Evolutionary conservation across 2,888 invertebrate genomes (phyloP).

Genomic region (Drosophila parthenogenetica): DNA sequence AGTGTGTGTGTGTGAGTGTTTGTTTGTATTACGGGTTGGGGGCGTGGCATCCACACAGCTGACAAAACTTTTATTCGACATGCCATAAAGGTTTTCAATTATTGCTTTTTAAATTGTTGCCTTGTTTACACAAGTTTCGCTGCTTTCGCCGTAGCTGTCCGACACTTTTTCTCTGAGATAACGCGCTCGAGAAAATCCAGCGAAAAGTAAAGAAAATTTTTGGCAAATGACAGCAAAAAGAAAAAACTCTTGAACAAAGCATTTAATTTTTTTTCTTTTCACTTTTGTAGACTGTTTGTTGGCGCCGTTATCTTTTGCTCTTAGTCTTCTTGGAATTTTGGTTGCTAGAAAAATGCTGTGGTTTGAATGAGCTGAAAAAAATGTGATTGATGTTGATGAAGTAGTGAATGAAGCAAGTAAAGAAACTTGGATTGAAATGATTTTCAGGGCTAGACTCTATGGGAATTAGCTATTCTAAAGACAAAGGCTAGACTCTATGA

Average conservation of each 20-base stretch:
- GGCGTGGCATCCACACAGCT: constrained; percentile 56
- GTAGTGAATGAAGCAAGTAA: constrained; percentile 1
- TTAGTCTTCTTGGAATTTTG: constrained; percentile 13
- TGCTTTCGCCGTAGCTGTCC: constrained; percentile 40
- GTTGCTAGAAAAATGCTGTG: constrained; percentile 1
- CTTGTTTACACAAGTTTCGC: constrained; percentile 66
- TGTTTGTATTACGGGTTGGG: constrained; percentile 3
- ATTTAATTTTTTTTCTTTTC: constrained; percentile 54
- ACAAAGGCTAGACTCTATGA: not conserved
- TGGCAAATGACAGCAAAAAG: constrained; percentile 37
- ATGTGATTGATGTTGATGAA: constrained; percentile 42
- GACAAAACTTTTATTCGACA: constrained; percentile 60
- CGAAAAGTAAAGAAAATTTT: constrained; percentile 24
- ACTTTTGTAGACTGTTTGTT: constrained; percentile 35
- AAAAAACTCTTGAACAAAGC: constrained; percentile 55
- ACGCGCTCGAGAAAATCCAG: constrained; percentile 18
- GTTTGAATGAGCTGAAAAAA: not conserved
- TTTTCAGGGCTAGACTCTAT: not conserved
- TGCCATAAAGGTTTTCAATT: constrained; percentile 73
- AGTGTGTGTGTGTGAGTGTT: not conserved
- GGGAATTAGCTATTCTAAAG: no score
- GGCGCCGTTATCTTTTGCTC: constrained; percentile 31
- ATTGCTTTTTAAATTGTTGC: constrained; percentile 69
- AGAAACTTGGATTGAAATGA: not conserved
- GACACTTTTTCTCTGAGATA: constrained; percentile 41